phyloP scores from a whole-genome alignment of 1,140 invertebrate genomes.

The Nasonia longicornis region DNA sequence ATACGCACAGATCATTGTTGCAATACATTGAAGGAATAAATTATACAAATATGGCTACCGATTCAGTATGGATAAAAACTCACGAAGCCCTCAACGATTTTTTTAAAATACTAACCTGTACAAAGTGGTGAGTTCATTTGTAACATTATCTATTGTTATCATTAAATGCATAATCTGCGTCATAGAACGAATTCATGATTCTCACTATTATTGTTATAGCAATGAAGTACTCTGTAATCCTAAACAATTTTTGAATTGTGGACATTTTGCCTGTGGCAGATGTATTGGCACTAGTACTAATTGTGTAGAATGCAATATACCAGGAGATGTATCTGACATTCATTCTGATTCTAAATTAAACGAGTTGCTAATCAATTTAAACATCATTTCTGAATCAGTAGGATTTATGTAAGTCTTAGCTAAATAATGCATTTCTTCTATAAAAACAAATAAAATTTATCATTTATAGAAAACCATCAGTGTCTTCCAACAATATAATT shows the following conservation, averaged over 20 bases:
- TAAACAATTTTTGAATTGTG: constrained; percentile 55
- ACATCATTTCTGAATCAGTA: constrained; percentile 52
- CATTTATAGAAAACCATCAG: constrained; percentile 34
- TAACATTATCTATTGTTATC: neutral
- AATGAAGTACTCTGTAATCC: constrained; percentile 49
- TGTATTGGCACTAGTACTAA: constrained; percentile 49
- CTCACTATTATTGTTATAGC: constrained; percentile 44
- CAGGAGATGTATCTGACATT: constrained; percentile 53
- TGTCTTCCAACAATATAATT: constrained; percentile 9
- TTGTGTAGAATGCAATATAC: constrained; percentile 55
- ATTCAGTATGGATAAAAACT: constrained; percentile 51
- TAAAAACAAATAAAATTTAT: neutral
- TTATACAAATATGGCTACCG: neutral
- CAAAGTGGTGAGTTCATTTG: constrained; percentile 51
- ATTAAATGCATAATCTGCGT: neutral
- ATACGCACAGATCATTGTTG: too few relatives aligned
- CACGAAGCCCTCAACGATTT: constrained; percentile 48
- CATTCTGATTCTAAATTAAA: constrained; percentile 50
- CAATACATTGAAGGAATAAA: neutral
- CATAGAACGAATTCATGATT: neutral
- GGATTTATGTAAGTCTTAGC: constrained; percentile 50
- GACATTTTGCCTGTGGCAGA: constrained; percentile 57
- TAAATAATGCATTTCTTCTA: constrained; percentile 3
- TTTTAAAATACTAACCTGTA: constrained; percentile 47
- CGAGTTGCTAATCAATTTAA: constrained; percentile 51